phyloP scores from a whole-genome alignment of 37 sponge, comb jelly and placozoan species.

The Ephydatia muelleri region DNA sequence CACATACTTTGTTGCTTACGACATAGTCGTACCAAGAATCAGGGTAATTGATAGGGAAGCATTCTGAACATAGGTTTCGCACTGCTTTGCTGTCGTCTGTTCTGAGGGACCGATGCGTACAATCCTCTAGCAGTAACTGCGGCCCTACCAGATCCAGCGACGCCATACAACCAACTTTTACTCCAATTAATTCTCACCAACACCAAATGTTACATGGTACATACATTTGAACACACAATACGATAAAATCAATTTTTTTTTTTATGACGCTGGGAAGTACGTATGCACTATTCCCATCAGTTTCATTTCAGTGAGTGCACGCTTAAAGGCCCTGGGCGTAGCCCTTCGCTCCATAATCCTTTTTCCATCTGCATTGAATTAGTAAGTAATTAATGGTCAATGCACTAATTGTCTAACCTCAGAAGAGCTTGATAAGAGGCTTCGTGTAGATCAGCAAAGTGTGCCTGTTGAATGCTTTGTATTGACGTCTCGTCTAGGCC shows the following conservation, averaged over 20 bases:
- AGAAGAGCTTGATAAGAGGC: constrained; percentile 56
- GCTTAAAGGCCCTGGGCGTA: constrained; percentile 42
- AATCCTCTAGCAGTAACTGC: not conserved
- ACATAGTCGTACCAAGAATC: constrained; percentile 39
- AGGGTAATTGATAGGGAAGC: constrained; percentile 43
- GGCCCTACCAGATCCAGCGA: not conserved
- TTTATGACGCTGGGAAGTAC: constrained; percentile 39
- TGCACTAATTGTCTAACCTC: constrained; percentile 7
- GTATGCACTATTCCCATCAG: constrained; percentile 63
- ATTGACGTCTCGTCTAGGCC: constrained; percentile 57
- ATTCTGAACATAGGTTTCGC: constrained; percentile 24
- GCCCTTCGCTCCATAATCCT: constrained; percentile 30
- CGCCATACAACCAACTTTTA: not conserved
- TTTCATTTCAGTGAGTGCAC: constrained; percentile 53
- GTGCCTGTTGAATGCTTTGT: constrained; percentile 32
- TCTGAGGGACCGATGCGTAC: not conserved
- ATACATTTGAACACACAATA: not conserved
- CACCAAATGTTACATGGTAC: not conserved
- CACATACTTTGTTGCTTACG: constrained; percentile 26
- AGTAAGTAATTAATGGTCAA: not conserved
- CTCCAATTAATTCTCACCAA: not conserved
- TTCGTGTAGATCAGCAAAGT: constrained; percentile 55
- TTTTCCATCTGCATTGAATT: constrained; percentile 50
- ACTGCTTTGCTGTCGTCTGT: constrained; percentile 7
- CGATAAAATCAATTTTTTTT: not conserved